Percentiles rank a stretch among this genome's conserved stretches.
phyloP scores from a whole-genome alignment of 2,888 invertebrate genomes.

The Xylota sylvarum region DNA sequence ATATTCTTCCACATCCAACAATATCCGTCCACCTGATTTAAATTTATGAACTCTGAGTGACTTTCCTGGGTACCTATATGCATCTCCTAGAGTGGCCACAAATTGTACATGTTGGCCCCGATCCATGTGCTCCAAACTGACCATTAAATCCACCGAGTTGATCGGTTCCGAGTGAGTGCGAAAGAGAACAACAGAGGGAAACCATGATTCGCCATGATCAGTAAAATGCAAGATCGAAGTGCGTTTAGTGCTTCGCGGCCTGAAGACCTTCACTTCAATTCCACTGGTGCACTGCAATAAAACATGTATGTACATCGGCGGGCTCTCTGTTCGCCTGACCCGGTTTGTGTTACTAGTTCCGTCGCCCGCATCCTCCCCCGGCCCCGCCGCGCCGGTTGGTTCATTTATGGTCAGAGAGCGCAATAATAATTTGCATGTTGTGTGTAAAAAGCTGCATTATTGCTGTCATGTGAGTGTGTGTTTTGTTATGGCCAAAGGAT shows the following conservation, averaged over 20 bases:
- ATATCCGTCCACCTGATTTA: constrained; percentile 44
- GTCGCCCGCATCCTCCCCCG: not conserved
- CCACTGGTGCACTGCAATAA: constrained; percentile 52
- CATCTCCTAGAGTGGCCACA: constrained; percentile 34
- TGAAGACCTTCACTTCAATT: constrained; percentile 69
- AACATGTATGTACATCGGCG: constrained; percentile 29
- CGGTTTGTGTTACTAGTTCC: constrained; percentile 53
- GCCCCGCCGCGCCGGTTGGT: constrained; percentile 4
- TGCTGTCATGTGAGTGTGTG: constrained; percentile 65
- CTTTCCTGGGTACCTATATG: constrained; percentile 30
- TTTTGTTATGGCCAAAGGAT: constrained; percentile 44
- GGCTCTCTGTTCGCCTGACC: constrained; percentile 57
- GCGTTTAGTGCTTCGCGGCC: constrained; percentile 44
- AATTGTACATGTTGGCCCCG: constrained; percentile 46
- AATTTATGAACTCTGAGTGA: constrained; percentile 52
- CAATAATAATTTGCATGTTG: constrained; percentile 76
- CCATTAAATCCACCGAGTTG: constrained; percentile 59
- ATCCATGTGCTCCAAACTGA: constrained; percentile 21
- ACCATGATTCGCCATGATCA: constrained; percentile 20
- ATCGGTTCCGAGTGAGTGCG: constrained; percentile 36
- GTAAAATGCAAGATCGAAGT: constrained; percentile 56
- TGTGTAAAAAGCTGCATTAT: constrained; percentile 75
- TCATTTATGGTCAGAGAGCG: constrained; percentile 71
- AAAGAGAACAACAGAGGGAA: constrained; percentile 9
- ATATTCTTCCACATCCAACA: not conserved